These are phyloP conservation scores for Benitochromis conjunctus DNA, from an alignment of 2,113 vertebrate species.

Conservation along the genomic window DNA sequence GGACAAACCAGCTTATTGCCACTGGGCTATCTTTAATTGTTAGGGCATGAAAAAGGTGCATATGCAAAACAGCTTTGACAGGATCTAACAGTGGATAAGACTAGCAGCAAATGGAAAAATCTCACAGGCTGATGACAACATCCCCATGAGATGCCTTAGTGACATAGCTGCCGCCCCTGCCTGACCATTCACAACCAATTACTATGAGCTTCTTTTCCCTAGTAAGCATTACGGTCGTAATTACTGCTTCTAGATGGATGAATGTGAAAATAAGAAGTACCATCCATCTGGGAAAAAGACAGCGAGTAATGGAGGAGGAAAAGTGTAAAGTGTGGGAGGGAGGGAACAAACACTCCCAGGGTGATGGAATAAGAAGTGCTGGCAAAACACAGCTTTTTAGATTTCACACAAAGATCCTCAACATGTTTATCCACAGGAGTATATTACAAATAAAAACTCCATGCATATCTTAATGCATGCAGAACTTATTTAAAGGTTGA, in stretches of 20 bases:
- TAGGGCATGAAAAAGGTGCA: not conserved
- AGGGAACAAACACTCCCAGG: not conserved
- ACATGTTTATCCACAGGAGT: not conserved
- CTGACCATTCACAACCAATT: slow-evolving; percentile 33
- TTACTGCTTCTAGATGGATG: slow-evolving; percentile 10
- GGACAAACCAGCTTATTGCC: not conserved
- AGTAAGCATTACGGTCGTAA: not conserved
- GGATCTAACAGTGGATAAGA: not conserved
- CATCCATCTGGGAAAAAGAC: not conserved
- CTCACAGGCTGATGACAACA: not conserved
- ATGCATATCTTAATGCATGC: not conserved
- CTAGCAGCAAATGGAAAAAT: not conserved
- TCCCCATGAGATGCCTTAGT: slow-evolving; percentile 25
- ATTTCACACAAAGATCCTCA: not conserved
- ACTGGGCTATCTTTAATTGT: not conserved
- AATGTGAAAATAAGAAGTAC: slow-evolving; percentile 1
- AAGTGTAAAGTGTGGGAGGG: not conserved
- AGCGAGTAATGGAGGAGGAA: not conserved
- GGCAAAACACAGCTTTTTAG: not conserved
- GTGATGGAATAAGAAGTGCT: not conserved
- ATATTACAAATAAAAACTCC: not conserved
- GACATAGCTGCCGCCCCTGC: slow-evolving; percentile 6
- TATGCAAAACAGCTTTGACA: not conserved
- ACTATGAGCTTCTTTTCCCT: not conserved
- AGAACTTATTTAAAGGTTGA: not conserved